Percentiles rank a stretch among this genome's conserved stretches.
Conservation (phyloP, 2,113 vertebrate species). For the Guaruba guarouba region DNA sequence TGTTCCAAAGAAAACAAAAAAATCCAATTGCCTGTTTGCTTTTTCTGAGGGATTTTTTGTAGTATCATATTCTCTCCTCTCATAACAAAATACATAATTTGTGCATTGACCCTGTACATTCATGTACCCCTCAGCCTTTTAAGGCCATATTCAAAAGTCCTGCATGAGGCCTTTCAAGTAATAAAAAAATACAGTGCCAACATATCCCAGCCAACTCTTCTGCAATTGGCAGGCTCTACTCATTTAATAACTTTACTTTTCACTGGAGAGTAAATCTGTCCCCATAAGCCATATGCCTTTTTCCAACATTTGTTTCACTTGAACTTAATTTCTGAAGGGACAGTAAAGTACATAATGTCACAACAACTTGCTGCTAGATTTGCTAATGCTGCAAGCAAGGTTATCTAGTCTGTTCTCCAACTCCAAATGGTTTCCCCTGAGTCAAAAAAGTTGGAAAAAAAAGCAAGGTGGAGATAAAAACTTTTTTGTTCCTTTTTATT, state of each 20-base stretch:
- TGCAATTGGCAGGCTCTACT: slow-evolving; percentile 21
- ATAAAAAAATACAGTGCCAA: slow-evolving; percentile 8
- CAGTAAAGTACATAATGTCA: slow-evolving; percentile 1
- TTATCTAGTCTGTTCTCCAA: slow-evolving; percentile 2
- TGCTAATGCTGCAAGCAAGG: slow-evolving; percentile 43
- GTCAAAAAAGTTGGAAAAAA: not conserved
- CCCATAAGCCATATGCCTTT: slow-evolving; percentile 53
- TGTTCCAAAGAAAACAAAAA: not conserved
- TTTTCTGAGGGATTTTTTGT: not conserved
- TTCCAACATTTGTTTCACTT: slow-evolving; percentile 32
- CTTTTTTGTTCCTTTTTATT: not conserved
- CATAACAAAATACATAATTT: not conserved
- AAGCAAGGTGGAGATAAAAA: not conserved
- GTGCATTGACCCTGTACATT: not conserved
- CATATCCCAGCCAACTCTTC: not conserved
- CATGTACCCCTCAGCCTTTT: not conserved
- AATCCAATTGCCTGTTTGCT: not conserved
- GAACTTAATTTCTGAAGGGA: slow-evolving; percentile 52
- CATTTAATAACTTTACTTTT: slow-evolving; percentile 50
- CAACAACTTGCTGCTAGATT: slow-evolving; percentile 18
- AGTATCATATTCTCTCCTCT: not conserved
- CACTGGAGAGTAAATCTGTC: slow-evolving; percentile 47
- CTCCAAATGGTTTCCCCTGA: not conserved
- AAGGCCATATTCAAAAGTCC: not conserved
- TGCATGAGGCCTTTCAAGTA: slow-evolving; percentile 23